Base-by-base conservation (phyloP, 2,113 vertebrate species). In the Scomber scombrus region DNA sequence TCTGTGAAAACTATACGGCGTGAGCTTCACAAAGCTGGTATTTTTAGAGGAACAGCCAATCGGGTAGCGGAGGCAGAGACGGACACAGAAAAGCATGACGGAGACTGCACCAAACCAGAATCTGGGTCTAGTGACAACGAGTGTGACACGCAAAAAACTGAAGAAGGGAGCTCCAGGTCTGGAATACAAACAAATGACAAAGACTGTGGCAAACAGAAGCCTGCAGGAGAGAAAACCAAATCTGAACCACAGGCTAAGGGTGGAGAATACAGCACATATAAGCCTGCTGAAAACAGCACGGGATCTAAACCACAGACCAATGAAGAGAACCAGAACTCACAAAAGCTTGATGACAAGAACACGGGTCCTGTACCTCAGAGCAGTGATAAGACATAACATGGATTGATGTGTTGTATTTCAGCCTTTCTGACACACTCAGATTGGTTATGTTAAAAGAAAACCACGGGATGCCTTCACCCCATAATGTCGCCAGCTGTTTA, bases 21-120 rank as follows among this genome's bases (percentile, higher is more conserved):
- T 0, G 74, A 84, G 81, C 85, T 84, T 18, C 85, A 78, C 66
- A 87, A 78, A 75, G 81, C 78, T 18, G 85, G 81, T 16, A 70
- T 87, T 21, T 84, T 81, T 54, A 19, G 19, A 31, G 78, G 74
- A 45, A 50, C 60, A 11, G 4, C 65, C 60, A 45, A 9, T 81
- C 31, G 54, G 54, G 81, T 66, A 29, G 9, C 65, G 19, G 67
- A 46, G 0, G 21, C 21, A 0, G 56, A 76, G 46, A 29, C 45
- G 5, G 54, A 61, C 7, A 3, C 69, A 1, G 26, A 26, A 18
- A 56, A 62, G 15, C 21, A 29, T 0, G 3, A 66, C 40, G 68
- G n/a, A 56, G 54, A 66, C 11, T 47, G 60, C 29, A 46, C 43
- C 0, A 31, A 74, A 55, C 40, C 56, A 49, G 54, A 60, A 29